phyloP scores from a whole-genome alignment of 2,888 invertebrate species.

The Pterostichus niger region DNA sequence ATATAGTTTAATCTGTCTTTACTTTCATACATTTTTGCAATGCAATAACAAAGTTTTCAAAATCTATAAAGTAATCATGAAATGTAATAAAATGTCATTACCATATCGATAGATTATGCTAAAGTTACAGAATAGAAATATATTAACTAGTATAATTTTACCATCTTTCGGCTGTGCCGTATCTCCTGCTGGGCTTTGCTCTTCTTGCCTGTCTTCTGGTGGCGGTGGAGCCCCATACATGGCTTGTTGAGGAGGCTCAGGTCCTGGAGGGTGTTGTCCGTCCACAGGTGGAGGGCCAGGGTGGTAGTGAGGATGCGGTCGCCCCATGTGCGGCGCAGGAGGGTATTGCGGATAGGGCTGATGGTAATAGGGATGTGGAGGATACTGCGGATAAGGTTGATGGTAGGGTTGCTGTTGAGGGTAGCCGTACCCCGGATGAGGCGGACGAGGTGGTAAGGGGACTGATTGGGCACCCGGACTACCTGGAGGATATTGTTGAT shows the following conservation, averaged over 20 bases:
- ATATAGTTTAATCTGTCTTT: too few species aligned
- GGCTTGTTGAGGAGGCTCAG: conserved; percentile 69
- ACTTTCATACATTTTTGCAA: too few species aligned
- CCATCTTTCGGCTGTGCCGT: conserved; percentile 57
- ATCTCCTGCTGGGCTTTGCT: conserved; percentile 44
- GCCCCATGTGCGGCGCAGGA: conserved; percentile 75
- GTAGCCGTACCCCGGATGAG: conserved; percentile 77
- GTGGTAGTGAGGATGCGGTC: conserved; percentile 71
- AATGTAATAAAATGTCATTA: too few species aligned
- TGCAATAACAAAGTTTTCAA: too few species aligned
- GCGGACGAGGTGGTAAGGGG: conserved; percentile 79
- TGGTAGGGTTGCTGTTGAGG: conserved; percentile 75
- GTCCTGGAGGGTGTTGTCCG: conserved; percentile 72
- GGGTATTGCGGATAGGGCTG: conserved; percentile 78
- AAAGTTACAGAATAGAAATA: too few species aligned
- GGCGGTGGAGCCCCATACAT: conserved; percentile 52
- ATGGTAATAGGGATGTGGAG: conserved; percentile 78
- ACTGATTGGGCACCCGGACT: conserved; percentile 76
- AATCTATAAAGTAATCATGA: too few species aligned
- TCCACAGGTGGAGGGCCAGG: conserved; percentile 75
- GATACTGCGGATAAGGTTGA: conserved; percentile 71
- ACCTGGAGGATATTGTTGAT: conserved; percentile 75
- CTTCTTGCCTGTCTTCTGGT: conserved; percentile 60
- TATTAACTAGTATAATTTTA: not conserved
- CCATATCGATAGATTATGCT: too few species aligned